Conservation (phyloP, 1,140 invertebrate genomes). For the Arion vulgaris region DNA sequence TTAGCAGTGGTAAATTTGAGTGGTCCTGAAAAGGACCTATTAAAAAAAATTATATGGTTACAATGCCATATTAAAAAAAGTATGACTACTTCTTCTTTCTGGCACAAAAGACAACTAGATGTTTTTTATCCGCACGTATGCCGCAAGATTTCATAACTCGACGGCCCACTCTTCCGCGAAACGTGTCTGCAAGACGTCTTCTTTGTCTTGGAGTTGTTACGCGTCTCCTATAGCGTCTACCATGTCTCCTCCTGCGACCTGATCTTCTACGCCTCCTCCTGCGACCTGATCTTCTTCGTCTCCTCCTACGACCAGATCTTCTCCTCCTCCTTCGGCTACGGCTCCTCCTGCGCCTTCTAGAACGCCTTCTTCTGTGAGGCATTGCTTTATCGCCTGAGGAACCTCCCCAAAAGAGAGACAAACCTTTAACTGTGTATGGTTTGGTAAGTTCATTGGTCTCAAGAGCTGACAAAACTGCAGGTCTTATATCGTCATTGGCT, state of each 20-base stretch:
- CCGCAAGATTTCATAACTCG: neutral
- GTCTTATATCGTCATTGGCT: neutral
- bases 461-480: constrained; percentile 4
- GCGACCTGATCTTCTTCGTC: too few species aligned
- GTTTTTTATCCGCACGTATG: neutral
- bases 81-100: neutral
- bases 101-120: constrained; percentile 28
- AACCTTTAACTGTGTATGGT: neutral
- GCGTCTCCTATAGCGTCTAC: too few species aligned
- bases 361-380: neutral
- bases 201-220: too few species aligned
- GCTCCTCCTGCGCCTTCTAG: neutral
- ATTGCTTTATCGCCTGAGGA: neutral
- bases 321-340: neutral
- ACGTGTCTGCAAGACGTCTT: neutral
- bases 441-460: neutral
- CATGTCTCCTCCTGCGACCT: neutral
- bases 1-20: neutral
- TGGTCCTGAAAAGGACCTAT: constrained; percentile 29
- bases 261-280: neutral
- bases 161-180: neutral
- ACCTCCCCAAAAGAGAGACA: constrained; percentile 7
- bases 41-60: constrained; percentile 2
- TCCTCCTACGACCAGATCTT: too few species aligned
- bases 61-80: neutral